Conservation (phyloP, 2,113 vertebrate species). For the Agapornis roseicollis region DNA sequence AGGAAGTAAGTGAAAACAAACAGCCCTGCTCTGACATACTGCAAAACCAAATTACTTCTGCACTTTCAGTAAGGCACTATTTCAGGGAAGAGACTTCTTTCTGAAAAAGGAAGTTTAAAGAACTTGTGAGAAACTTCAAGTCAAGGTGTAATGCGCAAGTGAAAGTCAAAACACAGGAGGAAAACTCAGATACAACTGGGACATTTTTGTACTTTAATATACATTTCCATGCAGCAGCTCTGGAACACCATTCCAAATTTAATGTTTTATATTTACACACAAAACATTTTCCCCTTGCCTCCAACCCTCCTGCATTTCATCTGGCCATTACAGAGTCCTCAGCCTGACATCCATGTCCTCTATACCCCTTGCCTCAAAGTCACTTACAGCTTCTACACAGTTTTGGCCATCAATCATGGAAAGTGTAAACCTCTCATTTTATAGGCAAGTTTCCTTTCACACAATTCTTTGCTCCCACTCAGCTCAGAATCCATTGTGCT, state of each 20-base stretch:
- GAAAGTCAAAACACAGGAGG: neutral
- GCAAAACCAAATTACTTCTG: neutral
- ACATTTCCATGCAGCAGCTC: neutral
- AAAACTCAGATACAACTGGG: neutral
- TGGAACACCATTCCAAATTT: neutral
- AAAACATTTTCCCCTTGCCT: neutral
- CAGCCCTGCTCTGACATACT: neutral
- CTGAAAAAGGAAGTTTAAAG: neutral
- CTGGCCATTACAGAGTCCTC: neutral
- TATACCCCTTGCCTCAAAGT: neutral
- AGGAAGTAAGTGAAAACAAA: neutral
- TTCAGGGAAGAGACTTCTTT: neutral
- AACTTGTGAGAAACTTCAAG: neutral
- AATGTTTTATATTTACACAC: neutral
- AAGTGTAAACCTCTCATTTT: neutral
- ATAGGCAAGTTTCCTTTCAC: neutral
- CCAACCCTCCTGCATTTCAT: neutral
- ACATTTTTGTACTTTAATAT: neutral
- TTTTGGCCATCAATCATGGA: neutral
- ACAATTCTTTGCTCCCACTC: neutral
- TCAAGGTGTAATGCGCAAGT: neutral
- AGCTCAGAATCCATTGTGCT: neutral
- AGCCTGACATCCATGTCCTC: neutral
- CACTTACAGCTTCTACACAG: neutral
- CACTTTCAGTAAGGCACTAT: neutral